Base-by-base conservation (phyloP, 1,140 invertebrate genomes). In the Platyura marginata region DNA sequence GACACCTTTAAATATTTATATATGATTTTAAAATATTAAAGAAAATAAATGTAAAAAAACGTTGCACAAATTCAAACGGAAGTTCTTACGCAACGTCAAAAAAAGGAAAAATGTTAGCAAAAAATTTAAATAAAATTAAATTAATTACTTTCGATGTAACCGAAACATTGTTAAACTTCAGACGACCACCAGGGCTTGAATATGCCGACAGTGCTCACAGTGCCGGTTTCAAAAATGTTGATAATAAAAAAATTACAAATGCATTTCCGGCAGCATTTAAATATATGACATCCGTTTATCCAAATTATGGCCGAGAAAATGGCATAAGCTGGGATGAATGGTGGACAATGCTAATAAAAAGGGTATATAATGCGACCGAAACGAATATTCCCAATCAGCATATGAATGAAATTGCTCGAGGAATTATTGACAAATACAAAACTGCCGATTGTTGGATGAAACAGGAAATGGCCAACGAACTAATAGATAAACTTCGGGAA, bases 81-180 rank as follows among this genome's bases (percentile, higher is more conserved):
- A n/a, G n/a, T n/a, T n/a, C n/a, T n/a, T n/a, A n/a, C n/a, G n/a
- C n/a, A n/a, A n/a, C n/a, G n/a, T n/a, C n/a, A n/a, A n/a, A n/a
- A n/a, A n/a, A n/a, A n/a, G n/a, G n/a, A n/a, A n/a, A n/a, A n/a
- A n/a, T n/a, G n/a, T n/a, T n/a, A n/a, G 15, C 54, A 36, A 44
- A 47, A 16, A 59, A 59, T 47, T 46, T 59, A 21, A 44, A 51
- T 34, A 61, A 54, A 16, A 66, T 72, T 23, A 62, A 67, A 36
- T 58, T 89, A 42, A 68, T 92, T 20, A 92, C 88, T 8, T 89
- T 94, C 57, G 89, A 93, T 60, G 76, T 85, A 11, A 92, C 83
- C 2, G 83, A 84, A 46, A 93, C 88, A 1, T 59, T 93, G 21
- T 55, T 92, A 18, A 74, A 72, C 52, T 75, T 82, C 48, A 59